Conservation (phyloP, 1,140 invertebrate genomes). For the Hirudo medicinalis region DNA sequence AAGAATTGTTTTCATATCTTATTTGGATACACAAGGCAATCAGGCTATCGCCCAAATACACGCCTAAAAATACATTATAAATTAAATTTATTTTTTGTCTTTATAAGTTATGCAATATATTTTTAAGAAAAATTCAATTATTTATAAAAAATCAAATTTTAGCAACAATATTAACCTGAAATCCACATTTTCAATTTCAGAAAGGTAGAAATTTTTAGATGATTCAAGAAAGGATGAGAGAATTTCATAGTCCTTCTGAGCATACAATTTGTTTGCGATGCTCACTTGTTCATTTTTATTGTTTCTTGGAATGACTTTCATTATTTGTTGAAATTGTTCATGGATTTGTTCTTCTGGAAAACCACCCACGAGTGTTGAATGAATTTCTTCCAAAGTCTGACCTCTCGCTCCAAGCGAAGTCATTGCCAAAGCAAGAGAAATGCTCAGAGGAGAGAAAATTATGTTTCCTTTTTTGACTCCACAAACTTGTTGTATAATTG, state of each 20-base stretch:
- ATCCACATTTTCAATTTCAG: background rate
- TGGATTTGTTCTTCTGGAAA: background rate
- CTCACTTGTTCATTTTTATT: too few species aligned
- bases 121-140: background rate
- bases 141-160: background rate
- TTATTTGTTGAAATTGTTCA: too few species aligned
- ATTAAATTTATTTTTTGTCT: too few species aligned
- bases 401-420: conserved; percentile 3
- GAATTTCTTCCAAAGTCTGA: too few species aligned
- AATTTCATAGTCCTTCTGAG: background rate
- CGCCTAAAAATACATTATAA: too few species aligned
- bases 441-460: conserved; percentile 11
- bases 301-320: too few species aligned
- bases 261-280: conserved; percentile 14
- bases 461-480: background rate
- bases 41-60: too few species aligned
- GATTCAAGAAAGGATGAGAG: background rate
- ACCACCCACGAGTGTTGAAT: too few species aligned
- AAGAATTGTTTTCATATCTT: too few species aligned
- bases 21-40: too few species aligned
- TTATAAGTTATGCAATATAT: background rate
- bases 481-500: too few species aligned
- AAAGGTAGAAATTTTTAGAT: background rate
- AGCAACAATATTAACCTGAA: background rate
- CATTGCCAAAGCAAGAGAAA: conserved; percentile 13